Conservation (phyloP, 2,888 invertebrate species). For the Drosophila pullipes region DNA sequence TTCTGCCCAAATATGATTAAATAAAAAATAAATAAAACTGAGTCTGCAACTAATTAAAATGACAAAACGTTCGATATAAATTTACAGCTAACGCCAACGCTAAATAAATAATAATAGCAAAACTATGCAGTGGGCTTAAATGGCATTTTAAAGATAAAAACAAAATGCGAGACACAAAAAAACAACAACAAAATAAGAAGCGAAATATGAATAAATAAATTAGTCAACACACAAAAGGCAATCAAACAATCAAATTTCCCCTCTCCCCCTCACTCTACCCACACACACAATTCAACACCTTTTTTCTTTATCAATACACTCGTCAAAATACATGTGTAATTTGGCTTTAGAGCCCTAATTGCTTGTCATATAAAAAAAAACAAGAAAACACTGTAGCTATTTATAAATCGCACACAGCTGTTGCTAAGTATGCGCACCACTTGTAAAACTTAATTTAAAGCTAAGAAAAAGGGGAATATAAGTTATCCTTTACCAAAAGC, state of each 20-base stretch:
- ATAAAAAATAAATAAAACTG: slow-evolving; percentile 25
- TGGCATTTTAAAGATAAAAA: slow-evolving; percentile 63
- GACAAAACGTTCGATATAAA: slow-evolving; percentile 72
- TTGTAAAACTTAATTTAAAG: neutral
- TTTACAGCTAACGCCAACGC: slow-evolving; percentile 44
- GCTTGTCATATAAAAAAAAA: slow-evolving; percentile 35
- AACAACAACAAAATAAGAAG: neutral
- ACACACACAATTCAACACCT: neutral
- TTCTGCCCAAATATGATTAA: slow-evolving; percentile 27
- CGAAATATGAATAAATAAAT: slow-evolving; percentile 70
- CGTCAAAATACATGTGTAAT: slow-evolving; percentile 55
- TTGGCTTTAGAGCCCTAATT: slow-evolving; percentile 44
- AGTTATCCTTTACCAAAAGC: too few relatives aligned
- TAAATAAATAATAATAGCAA: slow-evolving; percentile 32
- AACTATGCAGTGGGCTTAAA: slow-evolving; percentile 51
- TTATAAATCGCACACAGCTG: slow-evolving; percentile 42
- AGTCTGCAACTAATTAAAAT: slow-evolving; percentile 73
- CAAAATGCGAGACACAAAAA: slow-evolving; percentile 11
- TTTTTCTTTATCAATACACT: slow-evolving; percentile 1
- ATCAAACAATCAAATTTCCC: slow-evolving; percentile 32
- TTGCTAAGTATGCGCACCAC: slow-evolving; percentile 24
- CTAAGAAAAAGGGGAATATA: too few relatives aligned
- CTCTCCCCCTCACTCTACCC: neutral
- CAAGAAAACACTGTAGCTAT: slow-evolving; percentile 21
- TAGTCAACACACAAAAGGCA: slow-evolving; percentile 50